Conservation (phyloP, 2,113 vertebrate species). For the Catagonus wagneri region DNA sequence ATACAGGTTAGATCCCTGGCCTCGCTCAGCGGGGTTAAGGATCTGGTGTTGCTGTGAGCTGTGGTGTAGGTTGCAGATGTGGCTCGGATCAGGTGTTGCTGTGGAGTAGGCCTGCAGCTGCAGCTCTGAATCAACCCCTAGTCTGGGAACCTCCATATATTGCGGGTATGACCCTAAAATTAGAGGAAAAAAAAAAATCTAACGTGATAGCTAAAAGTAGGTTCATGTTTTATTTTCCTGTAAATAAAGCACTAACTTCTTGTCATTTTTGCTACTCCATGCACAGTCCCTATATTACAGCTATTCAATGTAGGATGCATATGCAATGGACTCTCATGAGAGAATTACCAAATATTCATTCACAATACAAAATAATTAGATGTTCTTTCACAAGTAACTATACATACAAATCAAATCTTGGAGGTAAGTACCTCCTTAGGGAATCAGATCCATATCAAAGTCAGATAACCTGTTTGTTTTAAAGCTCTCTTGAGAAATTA, state of each 20-base stretch:
- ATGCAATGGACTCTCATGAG: not conserved
- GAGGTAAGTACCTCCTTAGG: not conserved
- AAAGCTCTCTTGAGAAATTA: slow-evolving; percentile 20
- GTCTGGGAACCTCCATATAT: no score
- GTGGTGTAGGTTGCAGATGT: no score
- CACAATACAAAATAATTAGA: slow-evolving; percentile 38
- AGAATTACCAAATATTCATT: slow-evolving; percentile 28
- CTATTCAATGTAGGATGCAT: not conserved
- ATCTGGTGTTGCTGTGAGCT: no score
- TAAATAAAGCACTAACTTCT: slow-evolving; percentile 15
- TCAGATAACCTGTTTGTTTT: not conserved
- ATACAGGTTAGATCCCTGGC: no score
- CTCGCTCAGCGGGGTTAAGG: no score
- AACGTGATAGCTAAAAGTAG: not conserved
- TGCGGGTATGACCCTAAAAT: no score
- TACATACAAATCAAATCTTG: not conserved
- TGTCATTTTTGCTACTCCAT: slow-evolving; percentile 43
- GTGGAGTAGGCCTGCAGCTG: no score
- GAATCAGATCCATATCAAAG: slow-evolving; percentile 19
- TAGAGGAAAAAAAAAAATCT: not conserved
- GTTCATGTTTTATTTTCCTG: slow-evolving; percentile 4
- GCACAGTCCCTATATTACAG: not conserved
- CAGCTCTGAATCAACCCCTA: no score
- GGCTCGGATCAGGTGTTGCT: no score
- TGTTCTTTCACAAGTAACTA: slow-evolving; percentile 6